Base-by-base conservation (phyloP, 2,113 vertebrate genomes). In the Indicator maculatus region DNA sequence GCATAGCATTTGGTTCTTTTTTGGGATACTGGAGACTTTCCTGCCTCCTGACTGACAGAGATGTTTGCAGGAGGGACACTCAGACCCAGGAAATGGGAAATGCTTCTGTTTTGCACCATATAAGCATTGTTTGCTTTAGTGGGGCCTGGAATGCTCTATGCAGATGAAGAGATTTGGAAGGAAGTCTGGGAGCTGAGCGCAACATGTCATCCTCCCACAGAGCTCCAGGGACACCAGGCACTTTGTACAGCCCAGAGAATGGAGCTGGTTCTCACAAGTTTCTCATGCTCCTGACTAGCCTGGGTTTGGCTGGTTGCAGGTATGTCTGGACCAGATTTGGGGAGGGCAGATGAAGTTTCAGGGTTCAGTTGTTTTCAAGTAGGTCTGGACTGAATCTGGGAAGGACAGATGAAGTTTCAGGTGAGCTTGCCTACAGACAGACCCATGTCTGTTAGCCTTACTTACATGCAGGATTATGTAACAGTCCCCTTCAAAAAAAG, bases 401-500 rank as follows among this genome's bases (percentile, higher is more conserved):
- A 28, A 28, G 60, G 61, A 47, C 38, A 44, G 39, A 26, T 39
- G 31, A 79, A 76, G 9, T 8, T 19, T 58, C 41, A 44, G 18
- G 27, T 44, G 50, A 26, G 50, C 8, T 52, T 52, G 50, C 12
- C 50, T 26, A 12, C 31, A 52, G 44, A 75, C 30, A 73, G 33
- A 33, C 5, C 27, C 11, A 5, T 1, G 3, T 26, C 28, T 45
- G 4, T 2, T 12, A 5, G 6, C 26, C 15, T 41, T 89, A 98
- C 98, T 98, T 94, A 99, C 98, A 7, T 97, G 83, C 71, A 99
- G 93, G 90, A 99, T 81, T 63, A 99, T 97, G 93, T 99, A 99
- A 89, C 98, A 99, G 95, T 99, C 98, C 12, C 98, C 99, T 95
- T 99, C 98, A 84, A 99, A 99, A 90, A 99, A 99, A 31, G 98